phyloP scores from a whole-genome alignment of 2,113 vertebrate species.

The Callopanchax toddi region DNA sequence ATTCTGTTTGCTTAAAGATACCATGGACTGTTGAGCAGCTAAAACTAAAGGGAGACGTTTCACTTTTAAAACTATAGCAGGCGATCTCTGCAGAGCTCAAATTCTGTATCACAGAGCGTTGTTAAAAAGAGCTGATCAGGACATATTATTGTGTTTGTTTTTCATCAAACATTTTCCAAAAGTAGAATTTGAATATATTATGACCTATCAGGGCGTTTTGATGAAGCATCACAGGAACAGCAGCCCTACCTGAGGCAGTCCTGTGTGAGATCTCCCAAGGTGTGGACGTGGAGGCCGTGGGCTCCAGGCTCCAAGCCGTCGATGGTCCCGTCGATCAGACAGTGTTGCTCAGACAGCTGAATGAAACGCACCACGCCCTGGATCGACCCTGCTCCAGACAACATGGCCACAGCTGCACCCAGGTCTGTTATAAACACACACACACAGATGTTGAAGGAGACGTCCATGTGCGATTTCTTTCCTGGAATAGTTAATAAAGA shows the following conservation, averaged over 20 bases:
- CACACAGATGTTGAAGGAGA: background rate
- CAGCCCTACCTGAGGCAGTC: constrained; percentile 82
- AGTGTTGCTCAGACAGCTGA: constrained; percentile 80
- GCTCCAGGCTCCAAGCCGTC: constrained; percentile 84
- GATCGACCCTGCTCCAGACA: constrained; percentile 71
- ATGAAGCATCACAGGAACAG: background rate
- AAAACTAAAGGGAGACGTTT: too few species aligned
- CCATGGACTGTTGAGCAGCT: background rate
- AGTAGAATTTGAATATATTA: too few species aligned
- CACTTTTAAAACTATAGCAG: too few species aligned
- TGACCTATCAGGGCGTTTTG: too few species aligned
- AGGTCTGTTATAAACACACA: constrained; percentile 70
- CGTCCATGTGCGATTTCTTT: background rate
- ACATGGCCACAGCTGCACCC: constrained; percentile 87
- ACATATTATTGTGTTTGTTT: too few species aligned
- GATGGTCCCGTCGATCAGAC: constrained; percentile 89
- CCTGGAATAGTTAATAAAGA: too few species aligned
- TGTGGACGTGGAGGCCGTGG: constrained; percentile 89
- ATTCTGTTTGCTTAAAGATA: too few species aligned
- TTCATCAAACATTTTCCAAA: too few species aligned
- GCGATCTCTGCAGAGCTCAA: too few species aligned
- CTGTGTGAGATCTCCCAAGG: constrained; percentile 84
- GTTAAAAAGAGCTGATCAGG: too few species aligned
- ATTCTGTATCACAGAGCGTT: too few species aligned
- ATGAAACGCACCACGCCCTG: constrained; percentile 88